phyloP scores from a whole-genome alignment of 2,888 invertebrate species.

The Hedya salicella region DNA sequence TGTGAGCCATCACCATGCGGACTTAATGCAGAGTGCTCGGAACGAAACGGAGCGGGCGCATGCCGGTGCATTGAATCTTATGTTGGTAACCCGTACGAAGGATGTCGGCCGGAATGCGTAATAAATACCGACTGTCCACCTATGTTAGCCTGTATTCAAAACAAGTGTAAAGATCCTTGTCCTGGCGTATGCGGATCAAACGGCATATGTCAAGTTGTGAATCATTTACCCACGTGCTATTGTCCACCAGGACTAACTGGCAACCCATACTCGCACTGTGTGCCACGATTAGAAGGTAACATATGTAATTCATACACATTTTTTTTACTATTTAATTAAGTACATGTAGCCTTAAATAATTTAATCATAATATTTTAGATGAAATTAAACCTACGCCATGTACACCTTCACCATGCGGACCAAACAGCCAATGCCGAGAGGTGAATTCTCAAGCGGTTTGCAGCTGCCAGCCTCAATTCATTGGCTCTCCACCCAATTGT shows the following conservation, averaged over 20 bases:
- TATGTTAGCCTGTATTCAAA: conserved; percentile 89
- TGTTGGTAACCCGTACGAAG: conserved; percentile 80
- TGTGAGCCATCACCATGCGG: conserved; percentile 90
- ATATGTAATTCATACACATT: not conserved
- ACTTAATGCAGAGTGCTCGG: conserved; percentile 86
- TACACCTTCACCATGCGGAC: conserved; percentile 91
- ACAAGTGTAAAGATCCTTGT: conserved; percentile 92
- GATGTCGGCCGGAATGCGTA: conserved; percentile 92
- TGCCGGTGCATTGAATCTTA: conserved; percentile 88
- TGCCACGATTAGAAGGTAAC: conserved; percentile 72
- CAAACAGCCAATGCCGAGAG: conserved; percentile 90
- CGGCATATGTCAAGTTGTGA: conserved; percentile 90
- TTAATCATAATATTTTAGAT: conserved; percentile 61
- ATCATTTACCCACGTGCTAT: conserved; percentile 90
- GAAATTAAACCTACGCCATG: conserved; percentile 81
- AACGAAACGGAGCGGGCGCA: conserved; percentile 87
- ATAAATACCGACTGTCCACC: conserved; percentile 91
- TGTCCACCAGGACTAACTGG: conserved; percentile 89
- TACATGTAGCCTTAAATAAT: too few relatives aligned
- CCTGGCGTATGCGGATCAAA: conserved; percentile 90
- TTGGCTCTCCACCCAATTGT: conserved; percentile 91
- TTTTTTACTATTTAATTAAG: not conserved
- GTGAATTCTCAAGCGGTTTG: conserved; percentile 89
- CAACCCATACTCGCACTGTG: conserved; percentile 88
- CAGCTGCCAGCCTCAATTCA: conserved; percentile 88